These are phyloP conservation scores for Drosophila kikkawai DNA, from an alignment of 1,140 invertebrate genomes.

Conservation along the genomic window DNA sequence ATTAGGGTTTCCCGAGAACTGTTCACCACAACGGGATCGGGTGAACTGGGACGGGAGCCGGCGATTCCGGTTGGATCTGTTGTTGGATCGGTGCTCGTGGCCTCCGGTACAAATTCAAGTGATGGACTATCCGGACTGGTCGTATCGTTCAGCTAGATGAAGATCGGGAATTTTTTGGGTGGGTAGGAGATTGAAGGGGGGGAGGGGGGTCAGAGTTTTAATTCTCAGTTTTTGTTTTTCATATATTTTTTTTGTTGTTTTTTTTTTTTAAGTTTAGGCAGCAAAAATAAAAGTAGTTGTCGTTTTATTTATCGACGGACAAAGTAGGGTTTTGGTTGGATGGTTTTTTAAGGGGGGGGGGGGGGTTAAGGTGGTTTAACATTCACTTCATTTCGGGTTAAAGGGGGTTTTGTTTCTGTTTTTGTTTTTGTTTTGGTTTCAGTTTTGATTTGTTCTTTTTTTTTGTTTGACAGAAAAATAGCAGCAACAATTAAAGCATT, in stretches of 20 bases:
- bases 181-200: slow-evolving; percentile 9
- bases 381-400: slow-evolving; percentile 34
- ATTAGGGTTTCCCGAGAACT: slow-evolving; percentile 58
- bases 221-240: slow-evolving; percentile 43
- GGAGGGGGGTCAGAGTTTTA: slow-evolving; percentile 39
- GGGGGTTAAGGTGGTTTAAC: slow-evolving; percentile 15
- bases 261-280: slow-evolving; percentile 20
- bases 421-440: slow-evolving; percentile 34
- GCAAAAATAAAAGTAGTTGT: slow-evolving; percentile 42
- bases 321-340: slow-evolving; percentile 4
- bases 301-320: slow-evolving; percentile 12
- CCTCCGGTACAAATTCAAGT: slow-evolving; percentile 78
- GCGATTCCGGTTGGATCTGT: slow-evolving; percentile 3
- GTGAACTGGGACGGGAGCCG: slow-evolving; percentile 67
- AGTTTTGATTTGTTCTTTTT: slow-evolving; percentile 29
- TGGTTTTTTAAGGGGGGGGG: slow-evolving; percentile 1
- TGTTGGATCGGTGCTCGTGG: slow-evolving; percentile 26
- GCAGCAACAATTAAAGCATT: slow-evolving; percentile 32
- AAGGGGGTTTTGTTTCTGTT: slow-evolving; percentile 9
- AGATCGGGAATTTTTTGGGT: slow-evolving; percentile 47
- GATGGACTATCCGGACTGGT: slow-evolving; percentile 83
- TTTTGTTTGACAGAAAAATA: slow-evolving; percentile 22
- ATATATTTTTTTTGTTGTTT: slow-evolving; percentile 16
- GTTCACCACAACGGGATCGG: slow-evolving; percentile 58
- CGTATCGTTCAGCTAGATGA: slow-evolving; percentile 81